phyloP scores from a whole-genome alignment of 2,888 invertebrate genomes.

The Spisula solida region DNA sequence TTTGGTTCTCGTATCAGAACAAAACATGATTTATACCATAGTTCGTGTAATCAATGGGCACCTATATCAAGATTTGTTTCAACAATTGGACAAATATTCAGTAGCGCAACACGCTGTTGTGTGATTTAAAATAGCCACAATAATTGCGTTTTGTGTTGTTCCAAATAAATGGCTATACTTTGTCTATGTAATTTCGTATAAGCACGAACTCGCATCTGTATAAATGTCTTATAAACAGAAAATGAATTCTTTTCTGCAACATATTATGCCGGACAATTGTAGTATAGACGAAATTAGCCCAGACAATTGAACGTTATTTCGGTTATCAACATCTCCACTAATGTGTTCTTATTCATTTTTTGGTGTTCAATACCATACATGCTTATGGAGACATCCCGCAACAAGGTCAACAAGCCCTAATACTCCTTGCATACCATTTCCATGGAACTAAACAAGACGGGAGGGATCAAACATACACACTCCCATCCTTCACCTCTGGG shows the following conservation, averaged over 20 bases:
- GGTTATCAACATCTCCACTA: too few species aligned
- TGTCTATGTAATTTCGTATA: background rate
- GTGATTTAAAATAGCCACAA: too few species aligned
- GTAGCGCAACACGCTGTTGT: background rate
- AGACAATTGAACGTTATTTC: background rate
- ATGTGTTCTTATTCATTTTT: too few species aligned
- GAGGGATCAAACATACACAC: too few species aligned
- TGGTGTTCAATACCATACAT: too few species aligned
- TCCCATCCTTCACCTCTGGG: too few species aligned
- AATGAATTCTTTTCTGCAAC: background rate
- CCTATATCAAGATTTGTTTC: background rate
- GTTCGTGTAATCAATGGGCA: background rate
- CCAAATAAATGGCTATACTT: background rate
- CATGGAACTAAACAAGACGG: too few species aligned
- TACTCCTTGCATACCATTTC: too few species aligned
- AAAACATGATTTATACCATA: background rate
- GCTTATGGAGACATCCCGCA: too few species aligned
- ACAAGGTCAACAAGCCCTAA: too few species aligned
- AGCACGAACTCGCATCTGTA: background rate
- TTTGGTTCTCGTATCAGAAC: background rate
- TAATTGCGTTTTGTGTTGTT: too few species aligned
- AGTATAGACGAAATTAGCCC: background rate
- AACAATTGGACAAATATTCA: background rate
- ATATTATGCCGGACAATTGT: background rate
- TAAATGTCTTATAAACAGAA: background rate